Conservation (phyloP, 30 jellyfish, hydroid and myxozoan genomes). For the Hydractinia symbiolongicarpus region DNA sequence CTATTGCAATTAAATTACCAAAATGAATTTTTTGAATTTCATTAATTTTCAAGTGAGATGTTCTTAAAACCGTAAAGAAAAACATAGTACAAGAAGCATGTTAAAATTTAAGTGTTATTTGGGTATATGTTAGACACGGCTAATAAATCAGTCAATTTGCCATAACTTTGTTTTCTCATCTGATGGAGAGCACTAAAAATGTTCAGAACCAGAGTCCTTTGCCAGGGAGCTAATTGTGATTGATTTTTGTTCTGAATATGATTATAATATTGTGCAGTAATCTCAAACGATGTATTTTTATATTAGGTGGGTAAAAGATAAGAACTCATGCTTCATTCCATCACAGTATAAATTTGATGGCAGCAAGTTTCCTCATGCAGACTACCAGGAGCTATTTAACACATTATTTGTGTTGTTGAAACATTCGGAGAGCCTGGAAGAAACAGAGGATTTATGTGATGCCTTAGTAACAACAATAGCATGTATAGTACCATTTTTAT, state of each 20-base stretch:
- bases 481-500: slow-evolving; percentile 61
- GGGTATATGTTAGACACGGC: too few relatives aligned
- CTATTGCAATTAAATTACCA: too few relatives aligned
- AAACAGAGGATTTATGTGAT: slow-evolving; percentile 9
- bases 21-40: too few relatives aligned
- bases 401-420: neutral
- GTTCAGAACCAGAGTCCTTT: too few relatives aligned
- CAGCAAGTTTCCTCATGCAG: slow-evolving; percentile 19
- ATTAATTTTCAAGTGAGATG: too few relatives aligned
- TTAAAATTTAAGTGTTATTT: too few relatives aligned
- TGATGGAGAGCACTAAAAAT: too few relatives aligned
- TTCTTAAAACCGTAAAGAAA: too few relatives aligned
- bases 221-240: too few relatives aligned
- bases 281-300: neutral
- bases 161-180: too few relatives aligned
- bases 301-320: slow-evolving; percentile 28
- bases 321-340: slow-evolving; percentile 11
- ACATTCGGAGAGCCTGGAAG: neutral
- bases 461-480: slow-evolving; percentile 46
- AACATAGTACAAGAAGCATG: too few relatives aligned
- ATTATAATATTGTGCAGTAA: neutral
- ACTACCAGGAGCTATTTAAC: slow-evolving; percentile 7
- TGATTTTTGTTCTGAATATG: neutral
- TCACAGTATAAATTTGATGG: slow-evolving; percentile 7
- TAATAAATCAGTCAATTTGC: too few relatives aligned